Evolutionary conservation across 2,888 invertebrate genomes (phyloP).

Genomic region (Melangyna quadrimaculata): DNA sequence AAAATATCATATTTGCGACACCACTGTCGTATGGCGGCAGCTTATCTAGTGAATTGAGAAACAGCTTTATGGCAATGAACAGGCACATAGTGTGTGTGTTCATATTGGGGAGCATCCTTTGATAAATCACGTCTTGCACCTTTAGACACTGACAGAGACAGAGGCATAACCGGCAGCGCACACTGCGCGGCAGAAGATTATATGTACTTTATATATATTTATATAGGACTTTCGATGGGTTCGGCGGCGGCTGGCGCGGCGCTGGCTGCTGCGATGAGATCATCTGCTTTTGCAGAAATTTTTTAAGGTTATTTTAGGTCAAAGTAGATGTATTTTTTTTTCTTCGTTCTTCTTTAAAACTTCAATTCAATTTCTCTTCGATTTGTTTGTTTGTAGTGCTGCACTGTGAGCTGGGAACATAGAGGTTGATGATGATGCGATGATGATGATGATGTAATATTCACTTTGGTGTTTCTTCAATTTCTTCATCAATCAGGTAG

Average conservation of each 20-base stretch:
- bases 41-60: slow-evolving; percentile 34
- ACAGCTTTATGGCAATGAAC: slow-evolving; percentile 11
- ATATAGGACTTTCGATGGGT: slow-evolving; percentile 6
- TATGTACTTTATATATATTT: too few relatives aligned
- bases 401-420: background rate
- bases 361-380: slow-evolving; percentile 53
- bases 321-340: slow-evolving; percentile 37
- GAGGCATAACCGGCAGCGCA: slow-evolving; percentile 8
- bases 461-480: background rate
- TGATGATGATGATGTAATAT: slow-evolving; percentile 4
- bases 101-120: slow-evolving; percentile 62
- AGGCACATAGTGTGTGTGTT: slow-evolving; percentile 13
- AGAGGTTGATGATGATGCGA: background rate
- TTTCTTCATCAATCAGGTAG: background rate
- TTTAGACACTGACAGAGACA: slow-evolving; percentile 37
- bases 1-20: too few relatives aligned
- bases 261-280: slow-evolving; percentile 38
- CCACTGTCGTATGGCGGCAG: slow-evolving; percentile 14
- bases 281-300: slow-evolving; percentile 61
- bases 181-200: background rate
- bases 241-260: background rate
- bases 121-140: slow-evolving; percentile 71
- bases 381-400: background rate
- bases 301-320: slow-evolving; percentile 57
- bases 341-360: slow-evolving; percentile 30